Evolutionary conservation across 2,888 invertebrate species (phyloP).

Genomic region (Hipparchia semele): DNA sequence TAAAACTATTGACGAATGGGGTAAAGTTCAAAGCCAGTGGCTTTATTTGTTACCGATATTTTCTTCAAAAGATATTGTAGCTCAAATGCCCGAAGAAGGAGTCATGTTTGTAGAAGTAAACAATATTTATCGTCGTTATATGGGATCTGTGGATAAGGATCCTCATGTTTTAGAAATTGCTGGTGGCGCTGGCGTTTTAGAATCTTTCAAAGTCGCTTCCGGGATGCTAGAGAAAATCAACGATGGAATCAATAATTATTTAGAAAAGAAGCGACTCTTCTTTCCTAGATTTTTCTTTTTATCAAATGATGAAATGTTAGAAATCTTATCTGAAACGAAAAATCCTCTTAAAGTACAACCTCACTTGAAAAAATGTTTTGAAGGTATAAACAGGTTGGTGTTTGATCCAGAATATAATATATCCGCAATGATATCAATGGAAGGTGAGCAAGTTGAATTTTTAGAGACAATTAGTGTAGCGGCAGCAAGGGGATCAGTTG

Average conservation of each 20-base stretch:
- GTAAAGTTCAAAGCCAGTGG: constrained; percentile 94
- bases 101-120: constrained; percentile 90
- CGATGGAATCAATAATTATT: constrained; percentile 91
- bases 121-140: constrained; percentile 85
- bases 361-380: constrained; percentile 94
- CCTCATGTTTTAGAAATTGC: constrained; percentile 86
- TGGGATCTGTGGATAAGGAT: constrained; percentile 84
- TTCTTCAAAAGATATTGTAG: constrained; percentile 92
- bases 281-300: constrained; percentile 95
- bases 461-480: constrained; percentile 85
- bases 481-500: constrained; percentile 91
- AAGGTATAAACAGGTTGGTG: constrained; percentile 89
- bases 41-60: constrained; percentile 93
- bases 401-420: constrained; percentile 89
- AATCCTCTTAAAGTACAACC: constrained; percentile 93
- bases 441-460: constrained; percentile 87
- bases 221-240: constrained; percentile 90
- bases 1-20: constrained; percentile 91
- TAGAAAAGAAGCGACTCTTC: constrained; percentile 92
- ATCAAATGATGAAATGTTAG: constrained; percentile 95
- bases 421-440: constrained; percentile 89
- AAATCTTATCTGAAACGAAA: constrained; percentile 95
- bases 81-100: constrained; percentile 94
- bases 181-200: constrained; percentile 86
- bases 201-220: constrained; percentile 87